Base-by-base conservation (phyloP, 2,888 invertebrate species). In the Parthenolecanium corni region DNA sequence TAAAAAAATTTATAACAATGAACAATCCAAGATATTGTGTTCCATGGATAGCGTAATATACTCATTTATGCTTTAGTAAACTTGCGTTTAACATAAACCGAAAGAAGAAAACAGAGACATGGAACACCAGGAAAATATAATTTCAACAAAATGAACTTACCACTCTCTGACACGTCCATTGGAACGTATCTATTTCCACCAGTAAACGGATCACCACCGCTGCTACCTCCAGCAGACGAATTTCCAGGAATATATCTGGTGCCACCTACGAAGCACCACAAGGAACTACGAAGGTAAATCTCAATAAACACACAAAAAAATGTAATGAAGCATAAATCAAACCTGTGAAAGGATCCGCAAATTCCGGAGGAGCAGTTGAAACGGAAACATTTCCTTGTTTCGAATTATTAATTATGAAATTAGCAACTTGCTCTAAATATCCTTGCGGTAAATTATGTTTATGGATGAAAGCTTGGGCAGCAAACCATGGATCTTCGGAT, bases 401-500 rank as follows among this genome's bases (percentile, higher is more conserved):
- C 71, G 89, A 84, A 73, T 94, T 94, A 66, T 82, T 86, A 2
- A 89, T 77, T 65, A 96, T 92, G 73, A 94, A 95, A 74, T 92
- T 89, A 5, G 93, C 93, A 21, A 96, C 88, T 79, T 82, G 75
- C 51, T 95, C 93, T 67, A 95, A 79, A 75, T 88, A 94, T 52
- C 81, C 80, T 73, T 91, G 89, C 64, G 88, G 89, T 66, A 97
- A 77, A 69, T 83, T 78, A 73, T 97, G 80, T 69, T 83, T 83
- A 69, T 90, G 83, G 66, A 96, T 86, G 72, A 97, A 97, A 25
- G 81, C 78, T 72, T 96, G 91, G 0, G 97, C 95, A 0, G 86
- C 88, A 57, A 81, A 78, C 86, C 92, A 96, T 0, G 95, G 93
- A 75, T 97, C 94, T 68, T 97, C 90, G 20, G 80, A 82, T 65